Conservation (phyloP, 1,140 invertebrate species). For the Marisa cornuarietis region DNA sequence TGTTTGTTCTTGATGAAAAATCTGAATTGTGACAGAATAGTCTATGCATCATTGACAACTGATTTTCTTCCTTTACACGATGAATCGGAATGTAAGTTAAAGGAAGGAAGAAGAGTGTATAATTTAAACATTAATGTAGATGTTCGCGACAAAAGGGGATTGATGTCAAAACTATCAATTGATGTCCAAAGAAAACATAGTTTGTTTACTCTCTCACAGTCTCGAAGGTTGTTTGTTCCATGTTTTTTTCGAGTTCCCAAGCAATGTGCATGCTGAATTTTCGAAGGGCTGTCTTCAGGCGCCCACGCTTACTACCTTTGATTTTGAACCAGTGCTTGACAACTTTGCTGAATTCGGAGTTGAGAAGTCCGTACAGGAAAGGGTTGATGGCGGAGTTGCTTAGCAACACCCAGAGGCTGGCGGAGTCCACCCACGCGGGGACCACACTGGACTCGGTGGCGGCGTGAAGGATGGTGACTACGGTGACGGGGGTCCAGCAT, state of each 20-base stretch:
- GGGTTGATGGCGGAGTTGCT: conserved; percentile 52
- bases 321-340: conserved; percentile 41
- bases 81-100: too few species aligned
- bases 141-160: too few species aligned
- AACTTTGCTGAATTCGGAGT: conserved; percentile 48
- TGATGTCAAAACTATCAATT: too few species aligned
- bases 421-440: conserved; percentile 18
- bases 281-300: conserved; percentile 40
- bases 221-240: conserved; percentile 4
- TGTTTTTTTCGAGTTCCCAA: conserved; percentile 24
- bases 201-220: conserved; percentile 16
- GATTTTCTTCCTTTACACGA: too few species aligned
- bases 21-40: too few species aligned
- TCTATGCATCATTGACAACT: too few species aligned
- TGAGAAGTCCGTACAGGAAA: conserved; percentile 55
- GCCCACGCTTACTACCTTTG: conserved; percentile 37
- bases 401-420: conserved; percentile 45
- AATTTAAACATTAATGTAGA: too few species aligned
- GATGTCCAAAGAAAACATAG: too few species aligned
- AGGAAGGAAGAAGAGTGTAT: too few species aligned
- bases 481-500: conserved; percentile 52
- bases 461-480: conserved; percentile 37
- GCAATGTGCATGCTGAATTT: conserved; percentile 36
- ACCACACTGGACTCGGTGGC: conserved; percentile 2
- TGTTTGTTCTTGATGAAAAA: too few species aligned